Evolutionary conservation across 2,888 invertebrate species (phyloP).

Genomic region (Anodontia alba): DNA sequence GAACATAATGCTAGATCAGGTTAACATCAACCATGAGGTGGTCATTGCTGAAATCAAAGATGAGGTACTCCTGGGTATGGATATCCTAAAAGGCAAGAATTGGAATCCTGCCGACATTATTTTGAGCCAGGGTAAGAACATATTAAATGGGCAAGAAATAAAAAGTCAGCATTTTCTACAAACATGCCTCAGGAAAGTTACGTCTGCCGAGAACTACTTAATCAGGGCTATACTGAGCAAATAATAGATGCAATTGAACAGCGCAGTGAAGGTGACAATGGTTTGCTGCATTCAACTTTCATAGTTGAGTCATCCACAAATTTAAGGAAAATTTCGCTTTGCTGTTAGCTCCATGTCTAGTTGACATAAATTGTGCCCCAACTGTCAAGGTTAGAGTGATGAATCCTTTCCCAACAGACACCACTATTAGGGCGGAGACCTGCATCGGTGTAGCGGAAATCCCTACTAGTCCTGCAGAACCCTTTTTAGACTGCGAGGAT

Average conservation of each 20-base stretch:
- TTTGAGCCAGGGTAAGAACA: too few relatives aligned
- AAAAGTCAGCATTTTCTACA: conserved; percentile 10
- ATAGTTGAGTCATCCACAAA: too few relatives aligned
- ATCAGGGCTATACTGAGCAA: conserved; percentile 40
- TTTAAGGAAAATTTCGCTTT: conserved; percentile 43
- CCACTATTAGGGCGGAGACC: too few relatives aligned
- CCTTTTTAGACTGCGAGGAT: conserved; percentile 42
- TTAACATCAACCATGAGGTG: conserved; percentile 12
- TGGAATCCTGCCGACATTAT: too few relatives aligned
- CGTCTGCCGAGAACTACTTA: conserved; percentile 22
- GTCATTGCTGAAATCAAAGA: too few relatives aligned
- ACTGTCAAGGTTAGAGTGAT: conserved; percentile 32
- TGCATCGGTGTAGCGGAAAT: too few relatives aligned
- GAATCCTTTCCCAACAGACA: conserved; percentile 37
- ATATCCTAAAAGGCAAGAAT: too few relatives aligned
- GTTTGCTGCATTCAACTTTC: too few relatives aligned
- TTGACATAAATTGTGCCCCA: conserved; percentile 33
- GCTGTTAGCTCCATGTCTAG: conserved; percentile 42
- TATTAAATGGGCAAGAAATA: conserved; percentile 28
- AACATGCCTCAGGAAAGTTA: conserved; percentile 4
- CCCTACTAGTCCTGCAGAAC: too few relatives aligned
- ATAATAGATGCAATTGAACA: conserved; percentile 47
- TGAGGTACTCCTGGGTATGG: too few relatives aligned
- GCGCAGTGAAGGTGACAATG: conserved; percentile 29
- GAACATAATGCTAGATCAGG: background rate